phyloP scores from a whole-genome alignment of 2,113 vertebrate genomes.

The Sander vitreus region DNA sequence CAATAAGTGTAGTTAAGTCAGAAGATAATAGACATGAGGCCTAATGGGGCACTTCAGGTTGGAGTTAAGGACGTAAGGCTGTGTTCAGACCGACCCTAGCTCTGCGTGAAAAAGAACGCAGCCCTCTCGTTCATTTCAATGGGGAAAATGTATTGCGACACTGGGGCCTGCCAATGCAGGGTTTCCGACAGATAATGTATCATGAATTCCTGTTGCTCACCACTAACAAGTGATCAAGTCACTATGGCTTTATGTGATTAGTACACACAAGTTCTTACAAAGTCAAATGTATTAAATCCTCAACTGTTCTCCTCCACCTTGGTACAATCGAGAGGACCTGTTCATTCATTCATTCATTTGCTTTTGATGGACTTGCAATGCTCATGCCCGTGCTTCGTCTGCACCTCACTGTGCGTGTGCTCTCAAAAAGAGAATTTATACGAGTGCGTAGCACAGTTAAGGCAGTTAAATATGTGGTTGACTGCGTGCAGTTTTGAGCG shows the following conservation, averaged over 20 bases:
- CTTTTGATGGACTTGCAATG: not conserved
- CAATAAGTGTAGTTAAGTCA: not conserved
- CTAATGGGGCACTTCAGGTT: not conserved
- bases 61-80: too few species aligned
- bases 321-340: not conserved
- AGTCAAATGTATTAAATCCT: not conserved
- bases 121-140: not conserved
- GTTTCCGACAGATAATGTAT: too few species aligned
- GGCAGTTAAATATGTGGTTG: slow-evolving; percentile 12
- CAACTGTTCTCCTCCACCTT: not conserved
- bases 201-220: too few species aligned
- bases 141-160: not conserved
- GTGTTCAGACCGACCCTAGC: too few species aligned
- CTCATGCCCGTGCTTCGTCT: not conserved
- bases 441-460: not conserved
- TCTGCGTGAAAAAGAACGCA: too few species aligned
- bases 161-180: too few species aligned
- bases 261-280: not conserved
- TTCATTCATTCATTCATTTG: not conserved
- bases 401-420: not conserved
- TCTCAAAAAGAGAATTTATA: slow-evolving; percentile 4
- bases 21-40: not conserved
- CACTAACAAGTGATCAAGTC: too few species aligned
- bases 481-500: not conserved
- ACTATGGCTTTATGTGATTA: too few species aligned